These are phyloP conservation scores for Hephaestus fuliginosus DNA, from an alignment of 2,797 vertebrate genomes.

Conservation along the genomic window DNA sequence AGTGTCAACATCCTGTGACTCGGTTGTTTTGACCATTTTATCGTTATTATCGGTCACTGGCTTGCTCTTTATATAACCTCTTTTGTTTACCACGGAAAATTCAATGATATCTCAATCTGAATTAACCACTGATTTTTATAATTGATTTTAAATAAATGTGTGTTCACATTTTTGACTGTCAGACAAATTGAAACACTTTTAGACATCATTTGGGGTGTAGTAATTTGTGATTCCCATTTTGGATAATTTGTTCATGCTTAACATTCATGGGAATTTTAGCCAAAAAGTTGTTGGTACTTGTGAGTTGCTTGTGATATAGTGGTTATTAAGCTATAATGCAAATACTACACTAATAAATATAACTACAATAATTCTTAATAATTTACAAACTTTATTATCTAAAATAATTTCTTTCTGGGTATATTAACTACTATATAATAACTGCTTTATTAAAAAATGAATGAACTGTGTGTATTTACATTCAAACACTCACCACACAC, in stretches of 20 bases:
- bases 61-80: background rate
- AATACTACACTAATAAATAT: too few relatives aligned
- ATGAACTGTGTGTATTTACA: background rate
- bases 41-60: background rate
- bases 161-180: background rate
- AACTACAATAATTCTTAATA: too few relatives aligned
- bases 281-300: background rate
- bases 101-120: background rate
- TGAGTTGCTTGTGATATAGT: background rate
- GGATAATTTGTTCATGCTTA: background rate
- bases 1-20: slow-evolving; percentile 47
- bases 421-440: background rate
- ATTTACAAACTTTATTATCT: background rate
- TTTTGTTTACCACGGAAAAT: background rate
- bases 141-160: too few relatives aligned
- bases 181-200: background rate
- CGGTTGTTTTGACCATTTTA: slow-evolving; percentile 48
- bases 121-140: background rate
- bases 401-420: background rate
- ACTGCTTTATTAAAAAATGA: background rate
- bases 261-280: background rate
- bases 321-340: background rate
- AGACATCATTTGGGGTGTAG: background rate
- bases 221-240: background rate
- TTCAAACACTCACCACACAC: background rate